Evolutionary conservation across 2,888 invertebrate species (phyloP), one percentile per base, ranked within the genome.

Genomic region (Drosophila nigricruria): DNA sequence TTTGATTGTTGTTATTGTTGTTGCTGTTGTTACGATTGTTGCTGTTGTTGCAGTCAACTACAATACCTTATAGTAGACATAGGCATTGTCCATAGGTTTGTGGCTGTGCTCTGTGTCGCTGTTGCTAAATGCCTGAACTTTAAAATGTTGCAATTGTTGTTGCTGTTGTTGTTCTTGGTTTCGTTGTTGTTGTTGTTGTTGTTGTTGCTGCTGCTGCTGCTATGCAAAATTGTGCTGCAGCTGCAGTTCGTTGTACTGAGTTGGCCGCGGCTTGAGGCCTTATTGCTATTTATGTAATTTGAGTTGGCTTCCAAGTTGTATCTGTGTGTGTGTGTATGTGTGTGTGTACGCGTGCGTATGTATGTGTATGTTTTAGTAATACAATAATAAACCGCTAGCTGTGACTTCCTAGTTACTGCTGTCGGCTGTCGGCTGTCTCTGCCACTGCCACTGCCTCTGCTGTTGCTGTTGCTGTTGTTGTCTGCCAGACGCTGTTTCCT

Each of bases 31-130:
- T 77, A 32, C 53, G 4, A 3, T 27, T 52, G 34, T 38, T 45
- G 25, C 25, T 58, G 43, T 27, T 63, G 61, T 47, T 77, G 52
- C 57, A 63, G 50, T 38, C 65, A 71, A 58, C 74, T 89, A 89
- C 88, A 85, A 67, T 92, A 92, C 92, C 92, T 92, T 92, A 91
- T 92, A 92, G 92, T 92, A 92, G 89, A 92, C 92, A 91, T 92
- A 92, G 87, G 92, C 92, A 92, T 92, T 92, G 92, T 92, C 92
- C 92, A 92, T 92, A 92, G 91, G 92, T 92, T 90, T 89, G 52
- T 88, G 80, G 70, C 69, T 77, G 68, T 69, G 68, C 84, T 83
- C 63, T 71, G 71, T 77, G 81, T 58, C 65, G 79, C 80, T 70
- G 71, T 49, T 49, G 49, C 60, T 69, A 77, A 77, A 79, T 83